These are phyloP conservation scores for Drosophila longiperda DNA, from an alignment of 2,888 invertebrate genomes.

Conservation along the genomic window DNA sequence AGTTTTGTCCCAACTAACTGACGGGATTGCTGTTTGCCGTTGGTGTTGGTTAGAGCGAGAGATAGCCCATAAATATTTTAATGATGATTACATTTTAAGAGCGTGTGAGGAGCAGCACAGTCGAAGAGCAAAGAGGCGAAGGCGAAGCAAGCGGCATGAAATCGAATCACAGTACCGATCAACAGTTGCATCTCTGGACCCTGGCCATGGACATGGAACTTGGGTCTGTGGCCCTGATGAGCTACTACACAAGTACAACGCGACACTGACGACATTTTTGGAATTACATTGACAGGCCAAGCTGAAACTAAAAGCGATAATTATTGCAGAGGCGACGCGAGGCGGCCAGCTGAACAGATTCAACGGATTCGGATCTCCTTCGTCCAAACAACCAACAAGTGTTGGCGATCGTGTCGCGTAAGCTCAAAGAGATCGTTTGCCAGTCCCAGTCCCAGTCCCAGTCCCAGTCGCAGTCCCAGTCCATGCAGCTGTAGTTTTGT, in stretches of 20 bases:
- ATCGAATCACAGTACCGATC: slow-evolving; percentile 66
- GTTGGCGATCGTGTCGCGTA: slow-evolving; percentile 72
- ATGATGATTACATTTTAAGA: slow-evolving; percentile 80
- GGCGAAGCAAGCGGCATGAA: slow-evolving; percentile 12
- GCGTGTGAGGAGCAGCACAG: slow-evolving; percentile 38
- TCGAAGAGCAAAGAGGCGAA: not conserved
- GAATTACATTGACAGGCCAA: slow-evolving; percentile 82
- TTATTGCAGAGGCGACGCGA: slow-evolving; percentile 59
- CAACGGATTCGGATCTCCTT: slow-evolving; percentile 49
- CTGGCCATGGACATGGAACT: not conserved
- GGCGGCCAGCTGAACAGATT: slow-evolving; percentile 28
- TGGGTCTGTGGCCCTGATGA: slow-evolving; percentile 49
- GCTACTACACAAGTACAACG: slow-evolving; percentile 69
- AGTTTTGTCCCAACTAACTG: slow-evolving; percentile 51
- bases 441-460: not conserved
- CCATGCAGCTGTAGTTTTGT: slow-evolving; percentile 40
- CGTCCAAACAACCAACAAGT: slow-evolving; percentile 52
- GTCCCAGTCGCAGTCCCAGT: not conserved
- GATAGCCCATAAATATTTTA: slow-evolving; percentile 76
- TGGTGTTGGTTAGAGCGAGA: slow-evolving; percentile 64
- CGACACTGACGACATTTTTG: slow-evolving; percentile 83
- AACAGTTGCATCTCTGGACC: slow-evolving; percentile 16
- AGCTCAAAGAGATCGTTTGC: slow-evolving; percentile 50
- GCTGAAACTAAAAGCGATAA: slow-evolving; percentile 80
- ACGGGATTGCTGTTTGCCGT: slow-evolving; percentile 34